Base-by-base conservation (phyloP, 2,888 invertebrate species). In the Meta bourneti region DNA sequence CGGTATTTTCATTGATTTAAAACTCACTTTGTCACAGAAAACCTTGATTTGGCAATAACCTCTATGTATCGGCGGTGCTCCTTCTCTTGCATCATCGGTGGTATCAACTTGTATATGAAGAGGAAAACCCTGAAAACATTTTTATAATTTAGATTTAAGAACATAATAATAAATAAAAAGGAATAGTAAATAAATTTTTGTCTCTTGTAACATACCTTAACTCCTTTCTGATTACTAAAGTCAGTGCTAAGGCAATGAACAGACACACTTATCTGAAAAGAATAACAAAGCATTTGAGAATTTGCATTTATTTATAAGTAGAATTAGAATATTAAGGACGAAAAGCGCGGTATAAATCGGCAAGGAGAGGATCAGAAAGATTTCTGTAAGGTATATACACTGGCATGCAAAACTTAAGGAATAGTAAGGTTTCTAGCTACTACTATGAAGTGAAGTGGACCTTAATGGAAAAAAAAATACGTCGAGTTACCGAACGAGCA, bases 31-130 rank as follows among this genome's bases (percentile, higher is more conserved):
- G 97, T 99, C 99, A 97, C 99, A 99, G 96, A 99, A 99, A 93
- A 99, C 99, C 96, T 99, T 99, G 94, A 99, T 99, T 97, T 99
- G 99, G 96, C 99, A 99, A 96, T 99, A 99, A 94, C 98, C 99
- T 95, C 99, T 97, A 96, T 99, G 99, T 94, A 97, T 97, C 86
- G 98, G 96, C 34, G 96, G 95, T 92, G 97, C 96, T 80, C 94
- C 94, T 95, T 98, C 98, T 94, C 98, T 96, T 77, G 98, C 98
- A 95, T 99, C 99, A 95, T 99, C 99, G 95, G 98, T 99, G 34
- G 99, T 99, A 96, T 99, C 99, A 94, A 99, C 98, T 96, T 99
- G 99, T 94, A 99, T 96, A 95, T 99, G 99, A 93, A 99, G 96
- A 87, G 99, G 99, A 94, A 99, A 96, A 92, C 99, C 99, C 97